A percentile compares a stretch with the other conserved stretches of the same genome.
phyloP scores from a whole-genome alignment of 1,140 invertebrate genomes.

The Achatina immaculata region DNA sequence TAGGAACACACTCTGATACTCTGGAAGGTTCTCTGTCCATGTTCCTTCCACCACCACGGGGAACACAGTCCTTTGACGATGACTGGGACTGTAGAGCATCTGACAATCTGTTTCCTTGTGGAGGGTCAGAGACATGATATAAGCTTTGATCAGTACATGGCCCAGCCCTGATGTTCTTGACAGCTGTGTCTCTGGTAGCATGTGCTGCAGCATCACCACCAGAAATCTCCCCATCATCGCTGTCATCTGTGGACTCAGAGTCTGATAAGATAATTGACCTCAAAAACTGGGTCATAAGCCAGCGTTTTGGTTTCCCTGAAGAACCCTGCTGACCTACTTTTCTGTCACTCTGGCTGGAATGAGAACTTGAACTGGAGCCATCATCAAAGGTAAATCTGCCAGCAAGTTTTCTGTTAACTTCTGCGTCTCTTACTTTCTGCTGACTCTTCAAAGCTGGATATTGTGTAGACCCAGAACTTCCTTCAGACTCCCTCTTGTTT shows the following conservation, averaged over 20 bases:
- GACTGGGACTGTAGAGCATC: not conserved
- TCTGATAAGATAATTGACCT: conserved; percentile 20
- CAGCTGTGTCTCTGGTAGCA: not conserved
- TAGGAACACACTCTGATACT: not conserved
- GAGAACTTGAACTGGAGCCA: not conserved
- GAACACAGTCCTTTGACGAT: not conserved
- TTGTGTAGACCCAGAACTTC: not conserved
- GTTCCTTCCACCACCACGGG: too few relatives aligned
- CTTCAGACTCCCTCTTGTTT: not conserved
- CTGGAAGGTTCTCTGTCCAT: too few relatives aligned
- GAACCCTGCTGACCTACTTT: not conserved
- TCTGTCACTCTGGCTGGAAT: not conserved
- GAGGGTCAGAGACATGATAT: not conserved
- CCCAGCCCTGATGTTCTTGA: not conserved
- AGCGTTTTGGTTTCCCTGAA: not conserved
- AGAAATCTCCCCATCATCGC: not conserved
- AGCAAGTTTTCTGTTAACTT: not conserved
- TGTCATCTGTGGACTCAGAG: conserved; percentile 12
- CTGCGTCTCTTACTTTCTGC: not conserved
- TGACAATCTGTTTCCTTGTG: not conserved
- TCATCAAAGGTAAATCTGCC: not conserved
- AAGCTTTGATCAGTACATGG: not conserved
- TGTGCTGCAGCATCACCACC: not conserved
- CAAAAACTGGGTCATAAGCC: conserved; percentile 18
- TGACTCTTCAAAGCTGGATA: not conserved